Percentiles rank a stretch among this genome's conserved stretches.
These are phyloP conservation scores for Cladopsammia gracilis DNA, from an alignment of 64 coral and sea anemone genomes.

Conservation along the genomic window DNA sequence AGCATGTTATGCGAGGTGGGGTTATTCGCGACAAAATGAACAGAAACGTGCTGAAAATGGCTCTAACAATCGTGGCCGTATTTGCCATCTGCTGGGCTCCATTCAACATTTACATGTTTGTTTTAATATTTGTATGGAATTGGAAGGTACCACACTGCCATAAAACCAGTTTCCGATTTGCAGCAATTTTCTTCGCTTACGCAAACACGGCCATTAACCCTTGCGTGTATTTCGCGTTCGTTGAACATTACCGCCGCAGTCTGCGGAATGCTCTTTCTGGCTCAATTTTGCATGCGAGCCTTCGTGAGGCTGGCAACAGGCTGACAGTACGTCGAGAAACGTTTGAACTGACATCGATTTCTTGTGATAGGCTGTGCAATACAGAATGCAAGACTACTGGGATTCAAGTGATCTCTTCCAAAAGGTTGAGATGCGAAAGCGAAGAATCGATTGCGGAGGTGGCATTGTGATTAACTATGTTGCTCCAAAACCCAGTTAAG, in stretches of 20 bases:
- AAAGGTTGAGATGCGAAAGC: neutral
- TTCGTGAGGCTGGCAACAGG: constrained; percentile 4
- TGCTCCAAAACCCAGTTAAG: no score
- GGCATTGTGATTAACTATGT: neutral
- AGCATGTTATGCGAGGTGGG: neutral
- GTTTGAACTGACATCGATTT: constrained; percentile 13
- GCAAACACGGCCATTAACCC: constrained; percentile 26
- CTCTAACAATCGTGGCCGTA: constrained; percentile 29
- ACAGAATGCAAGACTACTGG: neutral
- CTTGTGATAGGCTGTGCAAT: neutral
- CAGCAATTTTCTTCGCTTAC: neutral
- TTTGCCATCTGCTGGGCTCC: constrained; percentile 73
- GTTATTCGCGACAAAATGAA: constrained; percentile 35
- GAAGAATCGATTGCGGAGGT: neutral
- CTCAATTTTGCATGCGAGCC: neutral
- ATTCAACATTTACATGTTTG: neutral
- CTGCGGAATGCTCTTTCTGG: neutral
- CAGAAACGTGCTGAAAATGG: constrained; percentile 73
- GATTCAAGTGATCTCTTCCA: neutral
- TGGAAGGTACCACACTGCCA: neutral
- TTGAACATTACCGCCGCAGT: constrained; percentile 32
- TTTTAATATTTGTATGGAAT: constrained; percentile 14
- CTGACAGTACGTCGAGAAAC: neutral
- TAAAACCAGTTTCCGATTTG: neutral
- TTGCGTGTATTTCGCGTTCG: constrained; percentile 19